Conservation (phyloP, 1,140 invertebrate species). For the Nymphalis io region DNA sequence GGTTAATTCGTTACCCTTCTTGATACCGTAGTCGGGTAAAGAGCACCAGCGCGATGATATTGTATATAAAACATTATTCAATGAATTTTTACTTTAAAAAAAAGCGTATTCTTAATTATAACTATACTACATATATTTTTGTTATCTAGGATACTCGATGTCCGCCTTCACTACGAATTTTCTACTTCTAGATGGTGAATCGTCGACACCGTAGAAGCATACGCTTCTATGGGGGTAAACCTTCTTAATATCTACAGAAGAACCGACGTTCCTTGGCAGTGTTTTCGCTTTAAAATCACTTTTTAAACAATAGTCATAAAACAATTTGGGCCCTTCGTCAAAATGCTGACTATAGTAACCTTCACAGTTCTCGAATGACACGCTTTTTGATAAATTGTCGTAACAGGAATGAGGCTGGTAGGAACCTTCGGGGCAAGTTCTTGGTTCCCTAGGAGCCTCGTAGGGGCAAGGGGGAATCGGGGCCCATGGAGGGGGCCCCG, state of each 20-base stretch:
- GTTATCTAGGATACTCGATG: conserved; percentile 67
- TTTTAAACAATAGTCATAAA: conserved; percentile 72
- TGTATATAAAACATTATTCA: neutral
- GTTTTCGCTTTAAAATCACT: conserved; percentile 70
- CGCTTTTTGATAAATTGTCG: conserved; percentile 53
- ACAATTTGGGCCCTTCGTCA: conserved; percentile 62
- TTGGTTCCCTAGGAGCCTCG: conserved; percentile 49
- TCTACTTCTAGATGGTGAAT: conserved; percentile 36
- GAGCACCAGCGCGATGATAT: neutral
- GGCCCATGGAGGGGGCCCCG: conserved; percentile 72
- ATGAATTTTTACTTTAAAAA: neutral
- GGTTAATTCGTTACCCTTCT: neutral
- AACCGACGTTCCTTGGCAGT: conserved; percentile 68
- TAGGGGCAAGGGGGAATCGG: conserved; percentile 60
- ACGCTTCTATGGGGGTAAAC: conserved; percentile 59
- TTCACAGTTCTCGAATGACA: conserved; percentile 58
- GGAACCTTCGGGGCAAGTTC: conserved; percentile 65
- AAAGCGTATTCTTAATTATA: neutral
- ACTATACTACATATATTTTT: conserved; percentile 27
- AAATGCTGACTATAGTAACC: conserved; percentile 73
- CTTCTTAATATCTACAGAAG: conserved; percentile 57
- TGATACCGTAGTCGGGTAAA: neutral
- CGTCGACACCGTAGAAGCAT: conserved; percentile 62
- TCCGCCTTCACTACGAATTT: conserved; percentile 64
- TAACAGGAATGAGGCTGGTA: conserved; percentile 54